Percentiles rank a stretch among this genome's conserved stretches.
phyloP scores from a whole-genome alignment of 1,140 invertebrate species.

The Apis laboriosa region DNA sequence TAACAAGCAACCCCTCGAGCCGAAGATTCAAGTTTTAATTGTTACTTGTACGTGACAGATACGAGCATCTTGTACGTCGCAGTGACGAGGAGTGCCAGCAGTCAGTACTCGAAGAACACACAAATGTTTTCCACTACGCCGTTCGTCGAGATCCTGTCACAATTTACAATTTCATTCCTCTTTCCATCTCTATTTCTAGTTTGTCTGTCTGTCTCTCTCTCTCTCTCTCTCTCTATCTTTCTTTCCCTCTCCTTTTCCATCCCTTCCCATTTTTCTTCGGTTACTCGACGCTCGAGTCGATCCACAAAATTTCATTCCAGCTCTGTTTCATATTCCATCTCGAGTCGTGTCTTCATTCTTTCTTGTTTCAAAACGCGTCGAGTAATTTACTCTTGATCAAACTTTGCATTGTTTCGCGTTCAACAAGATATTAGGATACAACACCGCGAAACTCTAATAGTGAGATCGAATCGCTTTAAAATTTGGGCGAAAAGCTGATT shows the following conservation, averaged over 20 bases:
- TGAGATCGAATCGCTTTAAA: not conserved
- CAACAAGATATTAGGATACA: not conserved
- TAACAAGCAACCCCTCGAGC: constrained; percentile 10
- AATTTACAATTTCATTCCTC: constrained; percentile 42
- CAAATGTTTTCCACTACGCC: constrained; percentile 54
- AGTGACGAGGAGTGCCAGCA: constrained; percentile 56
- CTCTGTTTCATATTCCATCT: constrained; percentile 34
- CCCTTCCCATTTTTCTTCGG: not conserved
- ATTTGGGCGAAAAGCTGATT: not conserved
- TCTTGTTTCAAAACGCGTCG: not conserved
- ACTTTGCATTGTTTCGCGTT: not conserved
- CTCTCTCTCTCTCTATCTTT: not conserved
- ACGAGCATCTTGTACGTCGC: constrained; percentile 29
- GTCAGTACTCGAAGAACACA: constrained; percentile 54
- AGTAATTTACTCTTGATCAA: constrained; percentile 2
- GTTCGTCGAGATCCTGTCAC: constrained; percentile 27
- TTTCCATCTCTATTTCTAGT: not conserved
- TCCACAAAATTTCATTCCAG: constrained; percentile 34
- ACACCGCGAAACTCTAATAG: not conserved
- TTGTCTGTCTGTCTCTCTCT: too few relatives aligned
- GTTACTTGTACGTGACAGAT: constrained; percentile 48
- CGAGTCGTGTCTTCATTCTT: not conserved
- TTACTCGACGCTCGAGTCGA: constrained; percentile 35
- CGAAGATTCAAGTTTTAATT: constrained; percentile 62
- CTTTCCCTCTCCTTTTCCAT: too few relatives aligned